Percentiles rank a stretch among this genome's conserved stretches.
Conservation (phyloP, 2,888 invertebrate species). For the Ochropacha duplaris region DNA sequence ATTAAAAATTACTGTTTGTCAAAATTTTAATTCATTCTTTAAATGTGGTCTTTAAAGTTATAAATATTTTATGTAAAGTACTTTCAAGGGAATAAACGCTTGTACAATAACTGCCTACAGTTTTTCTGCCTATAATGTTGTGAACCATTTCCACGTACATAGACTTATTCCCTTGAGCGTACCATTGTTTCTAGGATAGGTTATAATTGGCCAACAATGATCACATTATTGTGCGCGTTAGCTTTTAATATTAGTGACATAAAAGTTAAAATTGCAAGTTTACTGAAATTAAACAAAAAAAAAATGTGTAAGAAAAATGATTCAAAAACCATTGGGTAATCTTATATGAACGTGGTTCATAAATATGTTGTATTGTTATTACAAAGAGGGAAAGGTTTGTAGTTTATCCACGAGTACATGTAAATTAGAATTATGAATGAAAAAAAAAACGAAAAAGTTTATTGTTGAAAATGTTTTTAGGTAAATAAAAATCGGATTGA, state of each 20-base stretch:
- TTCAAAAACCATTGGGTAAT: slow-evolving; percentile 42
- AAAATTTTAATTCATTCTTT: slow-evolving; percentile 12
- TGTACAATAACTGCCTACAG: slow-evolving; percentile 16
- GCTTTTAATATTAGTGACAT: slow-evolving; percentile 83
- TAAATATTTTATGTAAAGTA: slow-evolving; percentile 31
- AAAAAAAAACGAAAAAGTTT: slow-evolving; percentile 70
- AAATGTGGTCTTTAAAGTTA: slow-evolving; percentile 21
- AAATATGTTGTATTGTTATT: slow-evolving; percentile 79
- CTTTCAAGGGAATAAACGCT: slow-evolving; percentile 29
- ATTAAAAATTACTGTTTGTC: slow-evolving; percentile 4
- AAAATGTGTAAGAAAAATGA: slow-evolving; percentile 47
- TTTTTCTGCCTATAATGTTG: slow-evolving; percentile 31
- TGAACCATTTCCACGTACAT: slow-evolving; percentile 16
- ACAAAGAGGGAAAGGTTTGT: slow-evolving; percentile 68
- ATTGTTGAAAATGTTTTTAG: slow-evolving; percentile 83
- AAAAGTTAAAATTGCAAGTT: slow-evolving; percentile 74
- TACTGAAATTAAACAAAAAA: slow-evolving; percentile 60
- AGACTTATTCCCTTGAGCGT: slow-evolving; percentile 23
- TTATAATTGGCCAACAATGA: slow-evolving; percentile 52
- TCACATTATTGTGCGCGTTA: slow-evolving; percentile 65
- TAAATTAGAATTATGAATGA: slow-evolving; percentile 74
- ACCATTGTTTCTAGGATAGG: slow-evolving; percentile 42
- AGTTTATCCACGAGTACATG: slow-evolving; percentile 77
- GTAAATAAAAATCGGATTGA: slow-evolving; percentile 76
- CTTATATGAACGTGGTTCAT: slow-evolving; percentile 70